Percentiles rank a stretch among this genome's conserved stretches.
Conservation (phyloP, 1,140 invertebrate genomes). For the Capitella teleta region DNA sequence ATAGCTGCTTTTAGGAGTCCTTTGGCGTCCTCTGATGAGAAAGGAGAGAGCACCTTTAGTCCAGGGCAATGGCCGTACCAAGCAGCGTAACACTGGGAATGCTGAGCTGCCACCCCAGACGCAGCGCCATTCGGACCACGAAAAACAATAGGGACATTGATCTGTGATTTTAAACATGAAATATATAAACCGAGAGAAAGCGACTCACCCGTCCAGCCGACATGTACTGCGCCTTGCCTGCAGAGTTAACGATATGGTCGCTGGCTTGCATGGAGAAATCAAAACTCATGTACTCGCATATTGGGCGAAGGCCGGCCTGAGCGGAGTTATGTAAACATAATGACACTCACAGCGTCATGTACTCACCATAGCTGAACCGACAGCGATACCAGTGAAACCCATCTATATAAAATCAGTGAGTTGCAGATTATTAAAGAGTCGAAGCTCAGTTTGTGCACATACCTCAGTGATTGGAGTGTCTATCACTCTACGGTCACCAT, state of each 20-base stretch:
- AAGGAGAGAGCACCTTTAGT: conserved; percentile 85
- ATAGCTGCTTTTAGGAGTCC: conserved; percentile 91
- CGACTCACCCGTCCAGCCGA: conserved; percentile 72
- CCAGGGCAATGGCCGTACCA: conserved; percentile 97
- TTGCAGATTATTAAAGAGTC: too few species aligned
- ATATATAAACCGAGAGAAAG: not conserved
- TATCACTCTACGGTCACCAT: conserved; percentile 90
- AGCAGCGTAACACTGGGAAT: conserved; percentile 95
- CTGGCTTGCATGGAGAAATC: conserved; percentile 99
- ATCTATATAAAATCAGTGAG: too few species aligned
- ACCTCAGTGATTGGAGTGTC: conserved; percentile 96
- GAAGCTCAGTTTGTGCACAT: too few species aligned
- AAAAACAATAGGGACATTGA: conserved; percentile 93
- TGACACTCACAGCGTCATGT: too few species aligned
- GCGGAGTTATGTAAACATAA: too few species aligned
- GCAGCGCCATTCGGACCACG: conserved; percentile 96
- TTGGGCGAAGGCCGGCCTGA: conserved; percentile 79
- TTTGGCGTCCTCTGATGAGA: conserved; percentile 83
- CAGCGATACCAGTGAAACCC: conserved; percentile 92
- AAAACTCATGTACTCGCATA: conserved; percentile 99
- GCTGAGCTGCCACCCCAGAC: conserved; percentile 93
- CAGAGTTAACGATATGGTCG: conserved; percentile 99
- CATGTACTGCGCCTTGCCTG: conserved; percentile 99
- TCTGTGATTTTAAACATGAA: too few species aligned
- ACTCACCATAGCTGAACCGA: conserved; percentile 83